A percentile compares a stretch with the other conserved stretches of the same genome.
These are phyloP conservation scores for Clupea harengus DNA, from an alignment of 2,113 vertebrate genomes.

Conservation along the genomic window DNA sequence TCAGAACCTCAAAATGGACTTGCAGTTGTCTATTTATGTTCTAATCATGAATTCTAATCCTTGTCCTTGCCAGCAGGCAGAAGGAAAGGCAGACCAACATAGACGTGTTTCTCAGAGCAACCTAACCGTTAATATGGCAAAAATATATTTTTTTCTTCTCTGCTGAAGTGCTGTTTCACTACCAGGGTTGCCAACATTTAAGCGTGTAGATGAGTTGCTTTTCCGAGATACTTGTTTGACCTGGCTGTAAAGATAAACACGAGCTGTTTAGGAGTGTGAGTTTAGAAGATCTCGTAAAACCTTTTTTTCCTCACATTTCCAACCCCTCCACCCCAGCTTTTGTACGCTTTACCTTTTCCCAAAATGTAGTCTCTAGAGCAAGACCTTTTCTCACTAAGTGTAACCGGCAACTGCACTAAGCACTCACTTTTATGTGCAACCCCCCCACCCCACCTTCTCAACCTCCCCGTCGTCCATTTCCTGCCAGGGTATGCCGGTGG, in stretches of 20 bases:
- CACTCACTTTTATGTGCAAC: neutral
- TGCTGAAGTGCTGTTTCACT: neutral
- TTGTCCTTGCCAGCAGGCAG: neutral
- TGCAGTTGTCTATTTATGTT: neutral
- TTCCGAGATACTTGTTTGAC: neutral
- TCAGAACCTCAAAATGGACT: neutral
- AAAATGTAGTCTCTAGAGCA: neutral
- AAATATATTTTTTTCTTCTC: too few relatives aligned
- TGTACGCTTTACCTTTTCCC: neutral
- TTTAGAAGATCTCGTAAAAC: neutral
- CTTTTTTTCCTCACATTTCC: neutral
- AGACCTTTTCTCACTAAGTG: neutral
- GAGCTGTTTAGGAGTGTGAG: neutral
- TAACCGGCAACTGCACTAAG: neutral
- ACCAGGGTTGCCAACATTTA: neutral
- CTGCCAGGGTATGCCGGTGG: neutral
- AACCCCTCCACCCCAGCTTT: neutral
- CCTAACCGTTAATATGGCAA: too few relatives aligned
- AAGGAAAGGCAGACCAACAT: neutral
- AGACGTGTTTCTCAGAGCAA: neutral
- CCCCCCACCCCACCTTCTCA: neutral
- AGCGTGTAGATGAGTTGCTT: neutral
- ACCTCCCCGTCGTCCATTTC: neutral
- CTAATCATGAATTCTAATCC: neutral
- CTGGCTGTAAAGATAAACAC: neutral